Base-by-base conservation (phyloP, 2,797 vertebrate species). In the Sebastes minor region DNA sequence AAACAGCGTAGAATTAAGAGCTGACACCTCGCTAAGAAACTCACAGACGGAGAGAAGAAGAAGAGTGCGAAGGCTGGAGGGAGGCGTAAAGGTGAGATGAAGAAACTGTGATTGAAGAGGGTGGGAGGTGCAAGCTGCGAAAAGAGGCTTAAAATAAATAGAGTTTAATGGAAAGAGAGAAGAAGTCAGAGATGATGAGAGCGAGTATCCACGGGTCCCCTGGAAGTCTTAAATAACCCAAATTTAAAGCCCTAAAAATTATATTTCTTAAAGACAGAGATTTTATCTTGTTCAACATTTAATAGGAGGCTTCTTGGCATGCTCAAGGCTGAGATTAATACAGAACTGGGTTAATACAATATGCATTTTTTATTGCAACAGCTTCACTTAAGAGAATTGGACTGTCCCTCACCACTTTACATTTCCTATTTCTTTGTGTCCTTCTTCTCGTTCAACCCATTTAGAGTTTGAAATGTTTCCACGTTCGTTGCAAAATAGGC, bases 1-100 rank as follows among this genome's bases (percentile, higher is more conserved):
- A 83, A 89, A 91, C 86, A 86, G 80, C 56, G 70, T 60, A 86
- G 83, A 91, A 90, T 93, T 90, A 90, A 77, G 81, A 86, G 81
- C 80, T 82, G 83, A 86, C 86, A 86, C 74, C 80, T 71, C 6
- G 5, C 76, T n/a, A 35, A 80, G 57, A 60, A 72, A 76, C 72
- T 74, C 42, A 14, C 33, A 53, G 79, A 74, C 6, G 20, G 63
- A 66, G 11, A 56, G 75, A 69, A 42, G 38, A 61, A 28, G 60
- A 76, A 46, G 69, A 55, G 74, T 55, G 77, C 10, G 70, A 80
- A 69, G 73, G 59, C 61, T 46, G 79, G 30, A 61, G 72, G 65
- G 42, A 75, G 61, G 82, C 4, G 75, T 25, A 59, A 72, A 82
- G 85, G 88, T 76, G 78, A 81, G 83, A 82, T 79, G 78, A 57